Percentiles rank a stretch among this genome's conserved stretches.
Evolutionary conservation across 1,140 invertebrate genomes (phyloP).

Genomic region (Diachasma alloeum): DNA sequence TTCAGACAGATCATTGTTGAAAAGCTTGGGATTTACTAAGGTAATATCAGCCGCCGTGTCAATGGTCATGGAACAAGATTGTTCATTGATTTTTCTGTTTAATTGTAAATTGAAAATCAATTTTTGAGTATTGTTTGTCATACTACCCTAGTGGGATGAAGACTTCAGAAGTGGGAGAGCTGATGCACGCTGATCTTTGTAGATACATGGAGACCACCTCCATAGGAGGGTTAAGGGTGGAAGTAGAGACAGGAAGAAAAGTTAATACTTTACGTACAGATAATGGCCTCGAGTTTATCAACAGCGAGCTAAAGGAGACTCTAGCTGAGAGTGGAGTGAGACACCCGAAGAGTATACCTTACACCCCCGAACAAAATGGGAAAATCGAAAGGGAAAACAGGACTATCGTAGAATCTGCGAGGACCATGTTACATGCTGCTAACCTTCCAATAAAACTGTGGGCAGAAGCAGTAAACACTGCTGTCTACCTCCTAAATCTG

Average conservation of each 20-base stretch:
- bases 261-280: conserved; percentile 17
- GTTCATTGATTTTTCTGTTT: no score
- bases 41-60: no score
- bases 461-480: conserved; percentile 31
- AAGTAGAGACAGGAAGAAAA: neutral
- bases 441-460: conserved; percentile 42
- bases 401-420: conserved; percentile 53
- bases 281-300: conserved; percentile 21
- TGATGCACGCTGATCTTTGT: no score
- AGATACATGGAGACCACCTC: neutral
- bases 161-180: no score
- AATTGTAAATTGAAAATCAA: no score
- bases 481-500: conserved; percentile 26
- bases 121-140: no score
- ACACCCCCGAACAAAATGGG: conserved; percentile 56
- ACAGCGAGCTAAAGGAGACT: neutral
- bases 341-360: conserved; percentile 44
- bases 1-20: no score
- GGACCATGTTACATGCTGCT: conserved; percentile 49
- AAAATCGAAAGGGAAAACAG: conserved; percentile 58
- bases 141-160: no score
- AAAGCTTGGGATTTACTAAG: no score
- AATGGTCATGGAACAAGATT: no score
- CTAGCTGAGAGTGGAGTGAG: conserved; percentile 10
- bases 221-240: conserved; percentile 20